These are phyloP conservation scores for Apodemus agrarius DNA, from an alignment of 2,797 vertebrate species.

Conservation along the genomic window DNA sequence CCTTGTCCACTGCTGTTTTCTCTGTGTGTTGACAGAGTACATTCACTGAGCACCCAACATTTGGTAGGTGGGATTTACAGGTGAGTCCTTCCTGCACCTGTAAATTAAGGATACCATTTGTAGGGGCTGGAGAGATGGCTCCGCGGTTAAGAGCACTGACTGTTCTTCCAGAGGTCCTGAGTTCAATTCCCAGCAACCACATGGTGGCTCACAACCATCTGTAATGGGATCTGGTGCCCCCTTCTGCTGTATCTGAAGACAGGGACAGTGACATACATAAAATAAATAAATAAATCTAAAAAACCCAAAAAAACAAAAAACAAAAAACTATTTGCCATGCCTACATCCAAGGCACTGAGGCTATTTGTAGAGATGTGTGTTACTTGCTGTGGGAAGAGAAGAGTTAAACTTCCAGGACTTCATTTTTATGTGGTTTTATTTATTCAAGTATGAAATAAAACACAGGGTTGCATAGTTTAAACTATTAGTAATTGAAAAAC, in stretches of 20 bases:
- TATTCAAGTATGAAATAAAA: neutral
- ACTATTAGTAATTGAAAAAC: neutral
- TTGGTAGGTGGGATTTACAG: neutral
- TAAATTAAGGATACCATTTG: neutral
- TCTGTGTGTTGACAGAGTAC: neutral
- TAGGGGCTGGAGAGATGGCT: neutral
- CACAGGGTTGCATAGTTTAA: neutral
- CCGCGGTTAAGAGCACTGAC: neutral
- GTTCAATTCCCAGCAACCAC: neutral
- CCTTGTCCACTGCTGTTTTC: neutral
- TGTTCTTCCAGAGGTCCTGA: neutral
- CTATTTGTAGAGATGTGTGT: neutral
- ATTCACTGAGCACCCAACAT: neutral
- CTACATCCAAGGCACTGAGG: neutral
- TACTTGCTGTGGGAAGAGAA: neutral
- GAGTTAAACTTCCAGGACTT: neutral
- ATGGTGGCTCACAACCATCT: neutral
- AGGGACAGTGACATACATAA: neutral
- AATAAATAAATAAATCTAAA: neutral
- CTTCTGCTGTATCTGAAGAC: neutral
- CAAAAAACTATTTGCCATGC: neutral
- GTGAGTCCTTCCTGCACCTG: neutral
- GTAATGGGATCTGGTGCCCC: neutral
- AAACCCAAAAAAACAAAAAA: neutral
- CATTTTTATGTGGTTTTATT: constrained; percentile 26